phyloP scores from a whole-genome alignment of 2,888 invertebrate species.

The Polyommatus iphigenia region DNA sequence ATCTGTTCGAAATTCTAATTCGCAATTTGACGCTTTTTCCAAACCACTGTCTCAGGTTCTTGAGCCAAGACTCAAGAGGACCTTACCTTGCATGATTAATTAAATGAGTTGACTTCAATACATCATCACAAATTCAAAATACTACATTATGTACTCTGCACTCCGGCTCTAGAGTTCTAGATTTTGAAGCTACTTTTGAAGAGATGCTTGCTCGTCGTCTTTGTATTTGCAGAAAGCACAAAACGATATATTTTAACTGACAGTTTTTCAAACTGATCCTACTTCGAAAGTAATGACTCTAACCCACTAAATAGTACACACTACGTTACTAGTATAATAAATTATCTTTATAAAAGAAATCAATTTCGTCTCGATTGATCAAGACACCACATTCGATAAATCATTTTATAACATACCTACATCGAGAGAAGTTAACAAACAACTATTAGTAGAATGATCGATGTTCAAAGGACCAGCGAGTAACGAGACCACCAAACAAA shows the following conservation, averaged over 20 bases:
- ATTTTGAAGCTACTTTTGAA: too few species aligned
- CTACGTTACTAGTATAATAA: background rate
- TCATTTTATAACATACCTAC: background rate
- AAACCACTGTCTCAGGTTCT: too few species aligned
- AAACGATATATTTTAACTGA: too few species aligned
- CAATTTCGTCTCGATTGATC: background rate
- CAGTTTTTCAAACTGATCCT: background rate
- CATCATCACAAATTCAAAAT: background rate
- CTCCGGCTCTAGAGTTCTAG: too few species aligned
- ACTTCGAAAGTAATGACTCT: background rate
- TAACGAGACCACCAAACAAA: constrained; percentile 53
- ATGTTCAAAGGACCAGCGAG: constrained; percentile 34
- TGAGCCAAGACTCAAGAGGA: too few species aligned
- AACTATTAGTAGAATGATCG: background rate
- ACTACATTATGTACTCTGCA: background rate
- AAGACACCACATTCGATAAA: background rate
- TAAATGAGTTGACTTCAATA: too few species aligned
- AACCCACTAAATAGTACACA: background rate
- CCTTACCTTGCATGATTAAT: too few species aligned
- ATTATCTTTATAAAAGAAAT: background rate
- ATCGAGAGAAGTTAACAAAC: background rate
- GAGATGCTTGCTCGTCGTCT: too few species aligned
- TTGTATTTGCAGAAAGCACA: too few species aligned
- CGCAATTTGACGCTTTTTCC: too few species aligned
- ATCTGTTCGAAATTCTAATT: too few species aligned